phyloP scores from a whole-genome alignment of 2,797 vertebrate species.

The Sebastes diaconus region DNA sequence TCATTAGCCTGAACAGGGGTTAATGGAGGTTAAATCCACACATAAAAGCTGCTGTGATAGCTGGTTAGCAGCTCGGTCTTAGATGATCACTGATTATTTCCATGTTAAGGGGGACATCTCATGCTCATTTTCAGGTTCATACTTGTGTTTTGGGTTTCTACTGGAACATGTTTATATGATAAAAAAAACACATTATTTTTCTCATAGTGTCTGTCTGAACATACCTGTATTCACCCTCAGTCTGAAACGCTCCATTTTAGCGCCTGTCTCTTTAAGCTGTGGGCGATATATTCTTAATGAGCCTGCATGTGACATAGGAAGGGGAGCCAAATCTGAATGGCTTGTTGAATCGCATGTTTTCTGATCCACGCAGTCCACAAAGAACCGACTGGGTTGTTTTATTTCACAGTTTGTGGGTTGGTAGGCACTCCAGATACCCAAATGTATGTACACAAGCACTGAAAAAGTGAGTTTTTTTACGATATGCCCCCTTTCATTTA shows the following conservation, averaged over 20 bases:
- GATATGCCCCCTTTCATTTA: background rate
- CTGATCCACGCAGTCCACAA: background rate
- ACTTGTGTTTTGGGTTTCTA: background rate
- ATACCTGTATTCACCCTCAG: too few relatives aligned
- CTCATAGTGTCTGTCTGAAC: too few relatives aligned
- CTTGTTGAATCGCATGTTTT: background rate
- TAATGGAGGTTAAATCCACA: slow-evolving; percentile 55
- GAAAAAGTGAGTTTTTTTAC: background rate
- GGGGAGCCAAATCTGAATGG: background rate
- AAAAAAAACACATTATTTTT: too few relatives aligned
- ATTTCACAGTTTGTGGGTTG: background rate
- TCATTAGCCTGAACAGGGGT: slow-evolving; percentile 48
- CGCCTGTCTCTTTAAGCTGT: background rate
- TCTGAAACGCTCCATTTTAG: background rate
- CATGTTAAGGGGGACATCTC: background rate
- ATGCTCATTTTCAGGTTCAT: background rate
- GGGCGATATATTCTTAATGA: too few relatives aligned
- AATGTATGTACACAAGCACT: background rate
- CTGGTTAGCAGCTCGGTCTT: slow-evolving; percentile 10
- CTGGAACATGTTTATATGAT: background rate
- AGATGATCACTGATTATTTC: background rate
- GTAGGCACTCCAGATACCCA: background rate
- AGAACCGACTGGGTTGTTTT: background rate
- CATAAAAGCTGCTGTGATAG: background rate
- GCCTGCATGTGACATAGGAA: background rate